Base-by-base conservation (phyloP, 2,113 vertebrate species). In the Embiotoca jacksoni region DNA sequence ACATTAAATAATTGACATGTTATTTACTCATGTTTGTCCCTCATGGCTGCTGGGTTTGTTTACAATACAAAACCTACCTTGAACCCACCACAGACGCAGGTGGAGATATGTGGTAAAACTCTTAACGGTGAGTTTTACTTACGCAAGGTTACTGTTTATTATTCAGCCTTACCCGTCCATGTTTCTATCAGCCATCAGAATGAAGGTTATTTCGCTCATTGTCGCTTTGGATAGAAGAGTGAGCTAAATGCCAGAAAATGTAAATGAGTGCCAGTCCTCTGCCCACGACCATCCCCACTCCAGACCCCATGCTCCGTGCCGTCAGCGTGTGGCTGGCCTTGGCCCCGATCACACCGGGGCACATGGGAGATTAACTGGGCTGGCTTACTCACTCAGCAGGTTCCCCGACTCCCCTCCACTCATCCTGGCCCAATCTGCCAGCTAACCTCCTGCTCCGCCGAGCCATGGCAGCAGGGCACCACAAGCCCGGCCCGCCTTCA, bases 361-460 rank as follows among this genome's bases (percentile, higher is more conserved):
- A 90, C 89, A 88, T 87, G 83, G 84, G 90, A 93, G 91, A 93
- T 94, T 92, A 93, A 91, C 91, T 80, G 90, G 89, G 92, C 89
- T 67, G 90, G 88, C 89, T 88, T 83, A 89, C 88, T 88, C 88
- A 88, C 92, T 84, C 90, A 92, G 90, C 86, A 88, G 90, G 91
- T 84, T 85, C 72, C 71, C 53, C 65, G 82, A 86, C 89, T 91
- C 91, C 88, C 92, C 87, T 92, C 88, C 84, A 90, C 88, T 89
- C 90, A 89, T 86, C 88, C 81, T 44, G 83, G 90, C 84, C 92
- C 92, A 92, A 93, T 94, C 93, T 93, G 94, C 89, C 93, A 94
- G 90, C 91, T 89, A 87, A 91, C 90, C 93, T 92, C 91, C 90
- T 92, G 87, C 91, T 92, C 91, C 83, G 82, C 71, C 86, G 86